Percentiles rank a stretch among this genome's conserved stretches.
Evolutionary conservation across 2,888 invertebrate genomes (phyloP).

Genomic region (Nesidiocoris tenuis): DNA sequence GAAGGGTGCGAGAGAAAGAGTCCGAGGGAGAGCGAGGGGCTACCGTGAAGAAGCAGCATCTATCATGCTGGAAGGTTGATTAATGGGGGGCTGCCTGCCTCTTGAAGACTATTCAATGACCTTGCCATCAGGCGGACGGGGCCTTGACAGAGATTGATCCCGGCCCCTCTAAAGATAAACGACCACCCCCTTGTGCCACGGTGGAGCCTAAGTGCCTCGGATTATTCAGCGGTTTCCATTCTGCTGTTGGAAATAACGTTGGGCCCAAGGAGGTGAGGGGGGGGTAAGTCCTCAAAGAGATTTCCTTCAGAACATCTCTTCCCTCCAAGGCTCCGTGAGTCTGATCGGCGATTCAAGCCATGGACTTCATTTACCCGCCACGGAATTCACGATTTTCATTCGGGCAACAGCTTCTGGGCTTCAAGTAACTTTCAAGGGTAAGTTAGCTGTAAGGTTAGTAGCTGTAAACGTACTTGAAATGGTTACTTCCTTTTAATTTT

Average conservation of each 20-base stretch:
- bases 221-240: constrained; percentile 45
- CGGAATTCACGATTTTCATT: background rate
- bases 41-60: constrained; percentile 45
- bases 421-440: background rate
- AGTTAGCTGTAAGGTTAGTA: too few relatives aligned
- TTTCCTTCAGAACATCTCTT: constrained; percentile 1
- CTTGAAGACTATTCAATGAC: constrained; percentile 46
- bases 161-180: constrained; percentile 43
- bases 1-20: background rate
- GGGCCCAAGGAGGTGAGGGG: background rate
- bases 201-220: constrained; percentile 43
- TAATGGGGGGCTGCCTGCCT: constrained; percentile 41
- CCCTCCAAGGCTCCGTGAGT: background rate
- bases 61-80: constrained; percentile 44
- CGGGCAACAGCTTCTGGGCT: background rate
- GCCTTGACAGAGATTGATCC: constrained; percentile 45
- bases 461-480: too few relatives aligned
- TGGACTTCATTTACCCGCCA: constrained; percentile 27
- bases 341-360: constrained; percentile 26
- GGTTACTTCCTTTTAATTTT: too few relatives aligned
- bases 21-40: constrained; percentile 30
- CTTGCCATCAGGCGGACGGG: constrained; percentile 43
- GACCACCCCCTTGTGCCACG: constrained; percentile 38
- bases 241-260: constrained; percentile 38
- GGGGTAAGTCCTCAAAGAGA: constrained; percentile 19